Evolutionary conservation across 2,888 invertebrate genomes (phyloP).

Genomic region (Vesta saturnalis): DNA sequence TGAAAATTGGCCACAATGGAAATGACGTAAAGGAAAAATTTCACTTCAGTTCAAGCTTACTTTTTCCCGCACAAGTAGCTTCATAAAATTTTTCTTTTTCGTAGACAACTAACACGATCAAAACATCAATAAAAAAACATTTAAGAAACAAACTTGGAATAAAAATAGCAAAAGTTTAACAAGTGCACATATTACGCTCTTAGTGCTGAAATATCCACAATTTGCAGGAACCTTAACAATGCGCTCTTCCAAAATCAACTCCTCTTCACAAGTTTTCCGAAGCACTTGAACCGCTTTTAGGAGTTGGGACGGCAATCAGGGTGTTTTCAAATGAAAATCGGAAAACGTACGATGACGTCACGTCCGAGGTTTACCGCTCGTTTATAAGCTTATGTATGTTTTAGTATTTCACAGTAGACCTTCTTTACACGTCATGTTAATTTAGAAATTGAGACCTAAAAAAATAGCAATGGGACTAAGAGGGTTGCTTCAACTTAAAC

Average conservation of each 20-base stretch:
- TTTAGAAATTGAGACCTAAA: conserved; percentile 9
- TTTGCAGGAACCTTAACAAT: conserved; percentile 31
- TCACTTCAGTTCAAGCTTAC: background rate
- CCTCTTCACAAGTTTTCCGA: conserved; percentile 37
- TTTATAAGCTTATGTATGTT: conserved; percentile 37
- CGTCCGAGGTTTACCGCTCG: conserved; percentile 35
- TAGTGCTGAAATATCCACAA: conserved; percentile 26
- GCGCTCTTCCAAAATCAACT: conserved; percentile 32
- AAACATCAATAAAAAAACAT: conserved; percentile 15
- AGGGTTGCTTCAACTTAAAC: background rate
- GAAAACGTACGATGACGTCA: conserved; percentile 38
- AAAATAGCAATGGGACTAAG: conserved; percentile 6
- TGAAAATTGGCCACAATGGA: conserved; percentile 17
- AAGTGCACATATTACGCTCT: conserved; percentile 31
- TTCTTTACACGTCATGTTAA: conserved; percentile 27
- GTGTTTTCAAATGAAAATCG: conserved; percentile 39
- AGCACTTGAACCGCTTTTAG: conserved; percentile 28
- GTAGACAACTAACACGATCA: background rate
- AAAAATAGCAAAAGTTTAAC: conserved; percentile 24
- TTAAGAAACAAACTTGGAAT: conserved; percentile 11
- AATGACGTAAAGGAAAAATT: conserved; percentile 34
- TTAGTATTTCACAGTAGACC: conserved; percentile 19
- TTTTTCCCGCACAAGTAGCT: background rate
- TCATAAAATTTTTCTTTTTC: background rate
- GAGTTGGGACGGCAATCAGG: conserved; percentile 33